A percentile compares a stretch with the other conserved stretches of the same genome.
phyloP scores from a whole-genome alignment of 2,113 vertebrate genomes.

The Malurus alboscapulatus region DNA sequence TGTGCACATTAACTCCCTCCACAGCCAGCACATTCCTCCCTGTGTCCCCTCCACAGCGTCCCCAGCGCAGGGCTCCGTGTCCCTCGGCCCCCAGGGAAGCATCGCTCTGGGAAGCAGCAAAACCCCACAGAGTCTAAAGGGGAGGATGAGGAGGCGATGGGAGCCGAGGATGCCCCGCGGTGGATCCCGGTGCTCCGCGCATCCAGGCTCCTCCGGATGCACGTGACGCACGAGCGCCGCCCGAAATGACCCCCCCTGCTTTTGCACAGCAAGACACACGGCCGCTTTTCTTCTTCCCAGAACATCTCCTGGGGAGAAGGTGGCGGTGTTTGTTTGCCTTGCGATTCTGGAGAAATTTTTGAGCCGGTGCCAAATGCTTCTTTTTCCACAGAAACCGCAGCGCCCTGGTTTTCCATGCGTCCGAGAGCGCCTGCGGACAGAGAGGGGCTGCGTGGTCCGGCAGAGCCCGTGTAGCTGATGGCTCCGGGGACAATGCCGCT shows the following conservation, averaged over 20 bases:
- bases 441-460: background rate
- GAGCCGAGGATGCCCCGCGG: background rate
- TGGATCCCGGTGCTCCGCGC: rapidly evolving
- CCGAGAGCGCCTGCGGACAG: rapidly evolving
- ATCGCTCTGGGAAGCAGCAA: rapidly evolving
- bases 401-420: background rate
- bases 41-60: rapidly evolving
- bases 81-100: background rate
- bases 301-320: conserved; percentile 39
- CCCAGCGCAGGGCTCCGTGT: rapidly evolving
- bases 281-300: conserved; percentile 29
- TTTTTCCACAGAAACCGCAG: conserved; percentile 36
- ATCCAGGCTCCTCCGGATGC: background rate
- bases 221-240: background rate
- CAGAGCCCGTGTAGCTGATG: background rate
- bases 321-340: conserved; percentile 52
- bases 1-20: background rate
- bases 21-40: rapidly evolving
- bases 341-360: conserved; percentile 25
- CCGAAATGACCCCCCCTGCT: rapidly evolving
- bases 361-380: background rate
- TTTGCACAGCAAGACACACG: background rate
- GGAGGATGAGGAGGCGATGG: background rate
- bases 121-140: background rate
- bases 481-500: rapidly evolving